Conservation (phyloP, 2,797 vertebrate species). For the Paramormyrops hopkinsi region DNA sequence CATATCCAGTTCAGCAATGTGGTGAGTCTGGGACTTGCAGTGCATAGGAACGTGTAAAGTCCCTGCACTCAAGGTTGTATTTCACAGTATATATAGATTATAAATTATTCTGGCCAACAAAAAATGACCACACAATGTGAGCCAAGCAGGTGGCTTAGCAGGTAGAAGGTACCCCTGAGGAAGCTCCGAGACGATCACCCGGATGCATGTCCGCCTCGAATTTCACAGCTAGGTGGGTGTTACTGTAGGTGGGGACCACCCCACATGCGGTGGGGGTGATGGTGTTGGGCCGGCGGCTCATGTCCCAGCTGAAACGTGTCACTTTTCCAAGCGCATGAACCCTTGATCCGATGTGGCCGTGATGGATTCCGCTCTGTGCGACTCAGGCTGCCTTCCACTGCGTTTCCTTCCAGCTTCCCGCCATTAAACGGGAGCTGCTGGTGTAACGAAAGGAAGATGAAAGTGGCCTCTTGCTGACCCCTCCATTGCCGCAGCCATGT, state of each 20-base stretch:
- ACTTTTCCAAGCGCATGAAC: conserved; percentile 81
- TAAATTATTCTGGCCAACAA: background rate
- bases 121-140: background rate
- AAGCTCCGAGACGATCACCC: background rate
- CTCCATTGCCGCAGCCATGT: background rate
- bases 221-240: background rate
- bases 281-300: conserved; percentile 42
- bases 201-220: background rate
- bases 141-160: background rate
- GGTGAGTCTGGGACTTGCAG: background rate
- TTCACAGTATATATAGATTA: background rate
- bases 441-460: conserved; percentile 39
- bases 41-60: background rate
- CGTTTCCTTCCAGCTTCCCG: conserved; percentile 12
- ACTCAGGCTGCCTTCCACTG: conserved; percentile 60
- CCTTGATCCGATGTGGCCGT: conserved; percentile 88
- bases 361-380: conserved; percentile 82
- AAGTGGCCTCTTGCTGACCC: conserved; percentile 34
- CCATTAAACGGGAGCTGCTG: conserved; percentile 18
- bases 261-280: background rate
- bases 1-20: background rate
- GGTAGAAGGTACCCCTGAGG: background rate
- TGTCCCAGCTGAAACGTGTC: conserved; percentile 76
- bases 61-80: background rate
- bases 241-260: too few relatives aligned